These are phyloP conservation scores for Andrena trimmerana DNA, from an alignment of 2,888 invertebrate genomes.

Conservation along the genomic window DNA sequence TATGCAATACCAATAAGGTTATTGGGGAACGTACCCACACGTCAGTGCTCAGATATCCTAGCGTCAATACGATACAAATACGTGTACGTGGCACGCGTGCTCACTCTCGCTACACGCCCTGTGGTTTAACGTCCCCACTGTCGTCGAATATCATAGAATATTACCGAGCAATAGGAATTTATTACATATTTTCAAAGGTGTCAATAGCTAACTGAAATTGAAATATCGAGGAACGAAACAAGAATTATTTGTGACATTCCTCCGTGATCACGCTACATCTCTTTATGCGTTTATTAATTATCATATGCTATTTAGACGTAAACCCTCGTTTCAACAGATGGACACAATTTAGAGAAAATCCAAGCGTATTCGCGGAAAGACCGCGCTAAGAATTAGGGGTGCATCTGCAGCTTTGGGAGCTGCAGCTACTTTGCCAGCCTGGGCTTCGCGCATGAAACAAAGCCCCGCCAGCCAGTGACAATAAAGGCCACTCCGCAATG, in stretches of 20 bases:
- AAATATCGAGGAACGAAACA: background rate
- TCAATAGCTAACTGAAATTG: background rate
- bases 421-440: conserved; percentile 49
- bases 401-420: conserved; percentile 45
- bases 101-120: conserved; percentile 5
- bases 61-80: conserved; percentile 36
- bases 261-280: too few relatives aligned
- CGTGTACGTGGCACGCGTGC: background rate
- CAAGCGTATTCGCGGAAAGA: conserved; percentile 7
- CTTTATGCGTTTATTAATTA: background rate
- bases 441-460: conserved; percentile 49
- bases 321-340: background rate
- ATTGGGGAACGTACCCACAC: conserved; percentile 42
- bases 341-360: conserved; percentile 21
- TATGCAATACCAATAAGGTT: conserved; percentile 59
- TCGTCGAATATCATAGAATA: conserved; percentile 1
- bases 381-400: conserved; percentile 45
- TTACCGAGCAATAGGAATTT: conserved; percentile 39
- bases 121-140: conserved; percentile 24
- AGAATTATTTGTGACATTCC: background rate
- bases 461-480: conserved; percentile 50
- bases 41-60: conserved; percentile 24
- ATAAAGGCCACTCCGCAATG: conserved; percentile 61
- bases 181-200: conserved; percentile 14
- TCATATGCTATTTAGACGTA: background rate